Base-by-base conservation (phyloP, 2,797 vertebrate genomes). In the Gallinago nigripennis region DNA sequence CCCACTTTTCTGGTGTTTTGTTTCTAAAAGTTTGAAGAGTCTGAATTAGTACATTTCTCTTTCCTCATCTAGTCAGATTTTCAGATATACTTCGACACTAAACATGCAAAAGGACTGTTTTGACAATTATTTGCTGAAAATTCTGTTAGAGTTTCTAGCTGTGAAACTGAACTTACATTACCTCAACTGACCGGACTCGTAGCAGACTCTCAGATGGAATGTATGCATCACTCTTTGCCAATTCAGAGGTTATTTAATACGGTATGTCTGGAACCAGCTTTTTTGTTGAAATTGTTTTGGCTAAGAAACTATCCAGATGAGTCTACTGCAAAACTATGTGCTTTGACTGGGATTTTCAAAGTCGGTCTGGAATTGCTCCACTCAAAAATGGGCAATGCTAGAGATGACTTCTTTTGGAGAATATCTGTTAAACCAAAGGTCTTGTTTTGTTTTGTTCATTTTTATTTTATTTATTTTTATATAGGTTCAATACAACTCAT, bases 201-300 rank as follows among this genome's bases (percentile, higher is more conserved):
- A 80, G 88, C 95, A 96, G 92, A 96, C 94, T 96, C 66, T 91
- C 58, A 69, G 33, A 92, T 97, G 93, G 97, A 97, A 97, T 97
- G 95, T 92, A 95, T 95, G 89, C 92, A 90, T 92, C 80, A 76
- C 24, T 90, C 86, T 88, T 63, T 94, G 96, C 97, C 96, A 97
- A 66, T 95, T 96, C 87, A 89, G 90, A 94, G 95, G 96, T 97
- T 97, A 97, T 95, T 97, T 97, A 97, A 97, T 95, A 96, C 12
- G 12, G 58, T 90, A 96, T 95, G 95, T 95, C 94, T 97, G 95
- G 96, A 97, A 96, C 88, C 46, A 92, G 81, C 71, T 37, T 94
- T 92, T 96, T 95, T 95, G 95, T 89, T 95, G 86, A 96, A 97
- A 95, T 96, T 96, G 85, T 97, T 96, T 96, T 96, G 97, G 94